Evolutionary conservation across 2,113 vertebrate species (phyloP), one percentile per base, ranked within the genome.

Genomic region (Echinops telfairi): DNA sequence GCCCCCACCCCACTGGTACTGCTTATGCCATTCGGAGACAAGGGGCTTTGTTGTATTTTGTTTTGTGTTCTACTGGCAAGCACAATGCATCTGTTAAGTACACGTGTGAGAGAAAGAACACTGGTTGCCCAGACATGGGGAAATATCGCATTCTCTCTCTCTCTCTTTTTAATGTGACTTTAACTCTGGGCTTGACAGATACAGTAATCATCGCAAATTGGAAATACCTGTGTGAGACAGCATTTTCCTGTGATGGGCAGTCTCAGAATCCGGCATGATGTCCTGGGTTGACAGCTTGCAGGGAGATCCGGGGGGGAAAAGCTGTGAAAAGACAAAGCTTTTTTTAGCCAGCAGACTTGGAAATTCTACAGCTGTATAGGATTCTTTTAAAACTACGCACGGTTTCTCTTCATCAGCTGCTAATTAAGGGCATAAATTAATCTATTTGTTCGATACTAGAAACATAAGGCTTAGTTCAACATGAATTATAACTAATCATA

Each of bases 271-370:
- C 96, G 95, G 95, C 95, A 96, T 93, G 70, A 98, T 94, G 47
- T 97, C 97, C 79, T 98, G 97, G 75, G 58, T 96, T 95, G 98
- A 98, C 77, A 98, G 91, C 75, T 97, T 98, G 86, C 88, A 96
- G 88, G 98, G 97, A 95, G 91, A 91, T 95, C 97, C 91, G 0
- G 89, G 90, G 96, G 76, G 79, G 68, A 97, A 97, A 88, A 93
- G 90, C 97, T 85, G 0, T 19, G 94, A 88, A 95, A 25, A 6
- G 12, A 84, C 95, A 96, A 94, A 89, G 36, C 10, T 94, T 89
- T 83, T 70, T 97, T 97, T 94, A 92, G 95, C 87, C 79, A 94
- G 43, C 0, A 2, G 33, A 25, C 62, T 93, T 96, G 83, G n/a
- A 96, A 96, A 92, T 87, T 75, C 89, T 81, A 89, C 53, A 90